Base-by-base conservation (phyloP, 2,797 vertebrate genomes). In the Sebastes itinus region DNA sequence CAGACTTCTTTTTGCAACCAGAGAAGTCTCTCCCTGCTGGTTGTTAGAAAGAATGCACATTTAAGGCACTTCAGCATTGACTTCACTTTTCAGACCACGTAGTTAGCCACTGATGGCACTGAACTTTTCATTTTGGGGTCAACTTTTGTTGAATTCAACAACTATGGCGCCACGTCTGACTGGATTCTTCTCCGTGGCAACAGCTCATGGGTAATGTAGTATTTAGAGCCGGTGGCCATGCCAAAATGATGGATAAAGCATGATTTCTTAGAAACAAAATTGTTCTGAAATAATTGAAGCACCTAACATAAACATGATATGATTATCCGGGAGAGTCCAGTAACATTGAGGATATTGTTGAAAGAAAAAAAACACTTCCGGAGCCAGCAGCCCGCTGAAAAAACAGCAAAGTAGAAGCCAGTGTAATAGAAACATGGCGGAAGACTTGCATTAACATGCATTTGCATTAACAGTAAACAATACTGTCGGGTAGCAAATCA, bases 1-100 rank as follows among this genome's bases (percentile, higher is more conserved):
- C 38, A 16, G 38, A 42, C 38, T 6, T 42, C 14, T 42, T 42
- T 42, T 42, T 42, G 38, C 38, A 54, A 54, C 49, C n/a, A 54
- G 49, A 55, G n/a, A 0, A 55, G 52, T 55, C 10, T n/a, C 52
- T 0, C 52, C n/a, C 52, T 54, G 49, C 49, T 54, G n/a, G n/a
- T 0, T 11, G 0, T 54, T 22, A 22, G 49, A 54, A 11, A 54
- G 8, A 54, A 54, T n/a, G 49, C 20, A 54, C 0, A 0, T 54
- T 54, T 54, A 54, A 54, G n/a, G 49, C 4, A 54, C 49, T n/a
- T 22, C 20, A 12, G 28, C 20, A 60, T 16, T 42, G 14, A 3
- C 38, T 42, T 42, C 38, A 42, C 38, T 42, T 42, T 42, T 42
- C 38, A 42, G 38, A 42, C 38, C 38, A 1, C 1, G 38, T 16